phyloP scores from a whole-genome alignment of 1,140 invertebrate genomes.

The Eupeodes corollae region DNA sequence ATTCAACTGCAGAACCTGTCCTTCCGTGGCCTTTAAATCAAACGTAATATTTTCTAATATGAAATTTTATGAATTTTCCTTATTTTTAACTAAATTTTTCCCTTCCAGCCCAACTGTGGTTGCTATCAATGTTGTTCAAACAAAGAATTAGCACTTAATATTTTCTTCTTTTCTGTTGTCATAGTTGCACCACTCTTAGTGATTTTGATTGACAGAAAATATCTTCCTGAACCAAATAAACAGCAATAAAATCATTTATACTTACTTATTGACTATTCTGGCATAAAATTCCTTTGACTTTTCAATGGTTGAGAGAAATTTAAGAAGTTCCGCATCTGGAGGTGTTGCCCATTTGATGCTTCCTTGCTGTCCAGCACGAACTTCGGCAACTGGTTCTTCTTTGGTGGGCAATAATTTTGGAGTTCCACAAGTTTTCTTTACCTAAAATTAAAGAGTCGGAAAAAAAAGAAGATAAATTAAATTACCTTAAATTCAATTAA shows the following conservation, averaged over 20 bases:
- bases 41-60: no score
- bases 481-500: neutral
- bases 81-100: no score
- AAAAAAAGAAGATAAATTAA: constrained; percentile 1
- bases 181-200: no score
- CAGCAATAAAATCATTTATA: constrained; percentile 5
- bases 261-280: constrained; percentile 35
- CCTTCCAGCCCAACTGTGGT: no score
- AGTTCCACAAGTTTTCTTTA: constrained; percentile 33
- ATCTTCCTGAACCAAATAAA: no score
- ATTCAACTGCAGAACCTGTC: no score
- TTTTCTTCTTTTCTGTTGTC: no score
- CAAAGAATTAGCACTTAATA: no score
- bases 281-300: constrained; percentile 35
- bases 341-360: constrained; percentile 26
- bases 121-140: no score
- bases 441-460: constrained; percentile 13
- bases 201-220: no score
- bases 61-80: no score
- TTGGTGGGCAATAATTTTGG: constrained; percentile 25
- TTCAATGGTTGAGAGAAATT: constrained; percentile 31
- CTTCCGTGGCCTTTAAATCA: no score
- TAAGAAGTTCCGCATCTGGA: constrained; percentile 25
- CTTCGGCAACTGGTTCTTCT: constrained; percentile 9
- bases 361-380: constrained; percentile 11